A percentile compares a stretch with the other conserved stretches of the same genome.
phyloP scores from a whole-genome alignment of 2,888 invertebrate genomes.

The Folsomia candida region DNA sequence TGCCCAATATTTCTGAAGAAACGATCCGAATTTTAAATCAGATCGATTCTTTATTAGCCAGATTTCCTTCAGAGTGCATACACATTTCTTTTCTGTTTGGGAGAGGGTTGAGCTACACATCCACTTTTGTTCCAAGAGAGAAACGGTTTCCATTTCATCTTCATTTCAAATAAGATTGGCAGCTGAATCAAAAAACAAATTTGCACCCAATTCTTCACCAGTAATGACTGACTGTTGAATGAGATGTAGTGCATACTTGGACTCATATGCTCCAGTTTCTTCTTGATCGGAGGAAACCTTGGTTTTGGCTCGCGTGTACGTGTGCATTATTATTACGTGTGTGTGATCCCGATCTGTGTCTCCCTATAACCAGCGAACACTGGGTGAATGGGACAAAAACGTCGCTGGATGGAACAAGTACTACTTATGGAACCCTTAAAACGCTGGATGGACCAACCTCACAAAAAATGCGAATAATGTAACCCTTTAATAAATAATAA shows the following conservation, averaged over 20 bases:
- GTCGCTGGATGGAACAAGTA: not conserved
- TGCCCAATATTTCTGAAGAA: not conserved
- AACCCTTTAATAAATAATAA: not conserved
- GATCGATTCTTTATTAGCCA: not conserved
- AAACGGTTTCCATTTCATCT: not conserved
- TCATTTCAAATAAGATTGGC: conserved; percentile 34
- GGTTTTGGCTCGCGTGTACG: conserved; percentile 33
- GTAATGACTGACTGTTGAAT: not conserved
- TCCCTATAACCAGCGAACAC: not conserved
- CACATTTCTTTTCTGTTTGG: not conserved
- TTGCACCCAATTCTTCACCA: conserved; percentile 30
- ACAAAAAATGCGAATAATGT: not conserved
- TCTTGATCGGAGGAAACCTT: not conserved
- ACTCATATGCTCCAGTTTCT: too few relatives aligned
- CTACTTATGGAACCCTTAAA: not conserved
- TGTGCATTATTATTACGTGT: too few relatives aligned
- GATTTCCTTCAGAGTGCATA: not conserved
- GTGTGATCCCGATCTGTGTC: not conserved
- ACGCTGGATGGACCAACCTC: not conserved
- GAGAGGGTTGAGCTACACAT: not conserved
- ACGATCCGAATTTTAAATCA: not conserved
- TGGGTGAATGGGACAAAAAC: not conserved
- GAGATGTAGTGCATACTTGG: too few relatives aligned
- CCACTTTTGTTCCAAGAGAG: too few relatives aligned
- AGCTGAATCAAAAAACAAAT: conserved; percentile 40